A percentile compares a stretch with the other conserved stretches of the same genome.
phyloP scores from a whole-genome alignment of 1,140 invertebrate species.

The Sycophila sp. region DNA sequence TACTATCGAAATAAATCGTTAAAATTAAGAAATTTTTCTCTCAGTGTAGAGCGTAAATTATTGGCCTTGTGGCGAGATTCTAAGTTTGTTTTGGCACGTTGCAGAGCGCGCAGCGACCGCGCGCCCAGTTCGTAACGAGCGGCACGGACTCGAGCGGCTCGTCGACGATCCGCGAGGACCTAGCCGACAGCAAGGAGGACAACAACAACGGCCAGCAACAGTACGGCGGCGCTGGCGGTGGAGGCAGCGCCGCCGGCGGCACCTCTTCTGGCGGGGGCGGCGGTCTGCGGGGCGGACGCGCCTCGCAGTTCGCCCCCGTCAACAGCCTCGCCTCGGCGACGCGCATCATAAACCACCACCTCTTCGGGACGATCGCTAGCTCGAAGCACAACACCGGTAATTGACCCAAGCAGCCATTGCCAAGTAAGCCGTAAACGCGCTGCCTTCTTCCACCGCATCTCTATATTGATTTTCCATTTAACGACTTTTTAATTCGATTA shows the following conservation, averaged over 20 bases:
- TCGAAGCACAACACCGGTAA: conserved; percentile 60
- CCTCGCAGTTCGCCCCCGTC: conserved; percentile 68
- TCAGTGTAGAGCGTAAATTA: no score
- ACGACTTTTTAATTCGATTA: no score
- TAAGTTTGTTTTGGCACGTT: no score
- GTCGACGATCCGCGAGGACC: conserved; percentile 47
- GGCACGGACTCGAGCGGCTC: conserved; percentile 46
- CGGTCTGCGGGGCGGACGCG: conserved; percentile 52
- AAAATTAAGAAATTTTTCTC: no score
- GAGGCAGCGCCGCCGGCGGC: background rate
- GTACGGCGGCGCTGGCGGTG: background rate
- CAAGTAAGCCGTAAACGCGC: conserved; percentile 51
- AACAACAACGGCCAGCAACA: conserved; percentile 31
- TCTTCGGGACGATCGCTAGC: conserved; percentile 72
- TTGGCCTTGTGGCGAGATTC: no score
- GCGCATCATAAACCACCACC: conserved; percentile 79
- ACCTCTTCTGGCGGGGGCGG: conserved; percentile 22
- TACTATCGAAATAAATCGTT: no score
- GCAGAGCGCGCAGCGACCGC: conserved; percentile 53
- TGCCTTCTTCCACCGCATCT: conserved; percentile 39
- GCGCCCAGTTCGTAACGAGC: conserved; percentile 55
- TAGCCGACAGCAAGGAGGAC: conserved; percentile 3
- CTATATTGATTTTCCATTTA: no score
- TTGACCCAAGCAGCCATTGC: conserved; percentile 44
- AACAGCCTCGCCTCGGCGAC: conserved; percentile 77